Evolutionary conservation across 2,888 invertebrate genomes (phyloP).

Genomic region (Geophilus truncorum): DNA sequence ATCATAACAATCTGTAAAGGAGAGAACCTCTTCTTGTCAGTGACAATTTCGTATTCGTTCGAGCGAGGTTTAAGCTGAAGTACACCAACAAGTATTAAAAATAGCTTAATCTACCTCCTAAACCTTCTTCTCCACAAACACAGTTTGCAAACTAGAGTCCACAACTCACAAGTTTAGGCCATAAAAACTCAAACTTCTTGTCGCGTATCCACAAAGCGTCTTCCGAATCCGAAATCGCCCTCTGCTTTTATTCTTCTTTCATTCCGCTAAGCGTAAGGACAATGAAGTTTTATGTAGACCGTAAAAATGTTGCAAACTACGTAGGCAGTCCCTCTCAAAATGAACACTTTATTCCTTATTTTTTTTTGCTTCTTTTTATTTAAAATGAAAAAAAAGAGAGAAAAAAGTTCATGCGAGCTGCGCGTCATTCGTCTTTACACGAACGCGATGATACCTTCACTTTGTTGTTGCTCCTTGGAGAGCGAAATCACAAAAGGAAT

Average conservation of each 20-base stretch:
- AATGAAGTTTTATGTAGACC: neutral
- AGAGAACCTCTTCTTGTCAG: no score
- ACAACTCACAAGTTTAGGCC: neutral
- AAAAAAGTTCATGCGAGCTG: neutral
- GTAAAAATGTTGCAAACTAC: conserved; percentile 10
- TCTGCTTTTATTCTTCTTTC: neutral
- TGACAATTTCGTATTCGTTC: no score
- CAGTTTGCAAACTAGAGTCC: no score
- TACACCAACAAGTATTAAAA: no score
- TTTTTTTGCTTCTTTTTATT: no score
- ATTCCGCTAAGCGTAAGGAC: neutral
- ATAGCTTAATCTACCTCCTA: no score
- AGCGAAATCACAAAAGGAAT: neutral
- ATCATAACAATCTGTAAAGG: no score
- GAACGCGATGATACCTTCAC: neutral
- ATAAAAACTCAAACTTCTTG: neutral
- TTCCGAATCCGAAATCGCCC: neutral
- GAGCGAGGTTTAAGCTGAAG: no score
- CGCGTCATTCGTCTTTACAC: neutral
- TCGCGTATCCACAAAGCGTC: neutral
- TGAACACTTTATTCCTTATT: neutral
- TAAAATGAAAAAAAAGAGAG: no score
- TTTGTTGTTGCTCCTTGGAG: conserved; percentile 10
- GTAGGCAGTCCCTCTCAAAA: neutral
- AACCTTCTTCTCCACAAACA: no score